phyloP scores from a whole-genome alignment of 2,797 vertebrate genomes.

The Thunnus albacares region DNA sequence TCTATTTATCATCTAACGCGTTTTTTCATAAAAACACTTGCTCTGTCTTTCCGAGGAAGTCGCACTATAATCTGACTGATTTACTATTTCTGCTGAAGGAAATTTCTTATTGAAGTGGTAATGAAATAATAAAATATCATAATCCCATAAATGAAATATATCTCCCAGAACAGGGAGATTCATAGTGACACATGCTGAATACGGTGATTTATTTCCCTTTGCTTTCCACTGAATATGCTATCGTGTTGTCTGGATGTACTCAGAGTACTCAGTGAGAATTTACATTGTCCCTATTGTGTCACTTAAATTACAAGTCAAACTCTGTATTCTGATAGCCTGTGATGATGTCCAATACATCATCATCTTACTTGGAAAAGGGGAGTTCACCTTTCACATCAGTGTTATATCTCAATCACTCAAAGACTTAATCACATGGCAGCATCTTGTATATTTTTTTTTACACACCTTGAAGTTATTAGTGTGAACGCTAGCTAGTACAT shows the following conservation, averaged over 20 bases:
- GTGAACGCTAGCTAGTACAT: slow-evolving; percentile 9
- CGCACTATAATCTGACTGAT: neutral
- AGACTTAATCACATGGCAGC: slow-evolving; percentile 26
- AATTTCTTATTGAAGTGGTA: neutral
- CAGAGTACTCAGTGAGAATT: neutral
- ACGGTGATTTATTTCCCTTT: no score
- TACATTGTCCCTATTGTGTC: neutral
- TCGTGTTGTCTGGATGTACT: no score
- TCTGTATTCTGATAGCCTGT: neutral
- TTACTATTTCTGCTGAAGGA: neutral
- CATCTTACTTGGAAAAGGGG: slow-evolving; percentile 43
- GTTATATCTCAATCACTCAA: slow-evolving; percentile 11
- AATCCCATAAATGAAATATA: neutral
- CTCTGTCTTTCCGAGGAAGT: neutral
- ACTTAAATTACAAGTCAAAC: neutral
- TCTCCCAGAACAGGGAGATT: neutral
- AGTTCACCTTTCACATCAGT: slow-evolving; percentile 26
- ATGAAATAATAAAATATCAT: no score
- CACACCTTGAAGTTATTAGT: slow-evolving; percentile 52
- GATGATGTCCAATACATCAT: neutral
- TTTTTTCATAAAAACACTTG: neutral
- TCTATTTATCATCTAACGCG: neutral
- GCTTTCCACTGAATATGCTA: no score
- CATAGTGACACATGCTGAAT: neutral
- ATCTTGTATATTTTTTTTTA: neutral